These are phyloP conservation scores for Hypercompe scribonia DNA, from an alignment of 2,888 invertebrate species.

Conservation along the genomic window DNA sequence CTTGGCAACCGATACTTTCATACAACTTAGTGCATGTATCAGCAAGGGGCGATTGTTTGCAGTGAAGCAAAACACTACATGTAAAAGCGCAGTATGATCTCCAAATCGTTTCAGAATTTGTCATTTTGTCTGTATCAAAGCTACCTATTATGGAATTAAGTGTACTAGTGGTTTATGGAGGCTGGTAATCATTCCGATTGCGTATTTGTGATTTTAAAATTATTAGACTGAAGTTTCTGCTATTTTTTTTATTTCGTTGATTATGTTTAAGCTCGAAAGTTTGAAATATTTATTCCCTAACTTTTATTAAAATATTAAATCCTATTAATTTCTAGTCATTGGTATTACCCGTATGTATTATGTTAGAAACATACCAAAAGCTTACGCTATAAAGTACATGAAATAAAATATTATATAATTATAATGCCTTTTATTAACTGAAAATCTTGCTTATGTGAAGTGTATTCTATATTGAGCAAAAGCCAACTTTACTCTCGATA, in stretches of 20 bases:
- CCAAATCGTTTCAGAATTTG: neutral
- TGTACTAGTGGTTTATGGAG: neutral
- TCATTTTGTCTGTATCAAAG: neutral
- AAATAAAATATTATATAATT: constrained; percentile 41
- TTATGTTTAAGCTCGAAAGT: constrained; percentile 29
- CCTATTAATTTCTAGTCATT: constrained; percentile 58
- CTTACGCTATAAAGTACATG: constrained; percentile 44
- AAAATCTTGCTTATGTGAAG: constrained; percentile 35
- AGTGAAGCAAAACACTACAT: constrained; percentile 28
- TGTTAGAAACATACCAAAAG: constrained; percentile 39
- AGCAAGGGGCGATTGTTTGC: constrained; percentile 64
- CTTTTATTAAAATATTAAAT: constrained; percentile 19
- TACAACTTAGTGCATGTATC: constrained; percentile 79
- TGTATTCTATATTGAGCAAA: constrained; percentile 34
- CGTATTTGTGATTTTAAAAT: constrained; percentile 23
- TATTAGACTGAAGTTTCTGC: constrained; percentile 33
- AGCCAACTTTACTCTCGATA: constrained; percentile 32
- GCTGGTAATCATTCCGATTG: constrained; percentile 14
- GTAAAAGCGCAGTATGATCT: neutral
- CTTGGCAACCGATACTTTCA: constrained; percentile 91
- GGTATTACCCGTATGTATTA: constrained; percentile 31
- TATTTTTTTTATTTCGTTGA: constrained; percentile 28
- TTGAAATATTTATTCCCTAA: constrained; percentile 14
- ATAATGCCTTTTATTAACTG: constrained; percentile 40
- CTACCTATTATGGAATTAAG: neutral